Conservation (phyloP, 2,888 invertebrate species). For the Pollenia griseotomentosa region DNA sequence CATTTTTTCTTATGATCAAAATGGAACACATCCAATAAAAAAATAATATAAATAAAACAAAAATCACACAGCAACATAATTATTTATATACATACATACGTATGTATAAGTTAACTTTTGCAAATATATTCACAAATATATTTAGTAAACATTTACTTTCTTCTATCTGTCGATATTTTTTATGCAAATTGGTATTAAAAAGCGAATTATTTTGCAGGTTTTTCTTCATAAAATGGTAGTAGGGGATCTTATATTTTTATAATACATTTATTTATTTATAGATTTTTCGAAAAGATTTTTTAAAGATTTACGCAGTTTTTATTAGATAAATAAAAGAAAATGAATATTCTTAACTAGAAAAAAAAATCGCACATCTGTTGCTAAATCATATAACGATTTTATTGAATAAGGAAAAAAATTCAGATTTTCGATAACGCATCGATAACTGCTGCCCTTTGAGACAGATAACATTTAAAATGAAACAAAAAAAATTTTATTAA, state of each 20-base stretch:
- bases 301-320: conserved; percentile 51
- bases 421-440: too few species aligned
- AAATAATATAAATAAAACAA: not conserved
- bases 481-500: too few species aligned
- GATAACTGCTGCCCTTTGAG: too few species aligned
- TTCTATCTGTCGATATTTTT: conserved; percentile 7
- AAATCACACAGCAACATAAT: conserved; percentile 46
- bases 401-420: not conserved
- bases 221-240: too few species aligned
- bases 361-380: conserved; percentile 23
- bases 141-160: conserved; percentile 20
- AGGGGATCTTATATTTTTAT: not conserved
- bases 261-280: conserved; percentile 45
- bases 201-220: too few species aligned
- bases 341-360: not conserved
- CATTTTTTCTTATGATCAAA: conserved; percentile 24
- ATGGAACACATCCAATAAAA: conserved; percentile 37
- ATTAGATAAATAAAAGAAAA: conserved; percentile 34
- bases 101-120: not conserved
- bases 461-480: too few species aligned
- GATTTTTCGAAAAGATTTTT: conserved; percentile 31
- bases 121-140: not conserved
- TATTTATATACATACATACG: not conserved
- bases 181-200: not conserved
- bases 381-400: not conserved